These are phyloP conservation scores for Clistopyga incitator DNA, from an alignment of 2,888 invertebrate genomes.

Conservation along the genomic window DNA sequence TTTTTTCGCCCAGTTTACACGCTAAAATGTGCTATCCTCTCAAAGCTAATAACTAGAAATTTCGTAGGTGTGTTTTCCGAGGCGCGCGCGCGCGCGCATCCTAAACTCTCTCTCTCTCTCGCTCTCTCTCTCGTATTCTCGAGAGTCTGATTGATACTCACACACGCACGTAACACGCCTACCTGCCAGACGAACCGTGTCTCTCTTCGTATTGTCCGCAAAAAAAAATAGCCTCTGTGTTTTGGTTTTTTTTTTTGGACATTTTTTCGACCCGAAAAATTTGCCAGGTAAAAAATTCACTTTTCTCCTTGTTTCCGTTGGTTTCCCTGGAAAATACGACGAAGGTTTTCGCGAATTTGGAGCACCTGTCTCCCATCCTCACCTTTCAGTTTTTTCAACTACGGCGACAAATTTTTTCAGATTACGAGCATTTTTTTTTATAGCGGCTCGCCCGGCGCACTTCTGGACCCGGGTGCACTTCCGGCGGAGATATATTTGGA, in stretches of 20 bases:
- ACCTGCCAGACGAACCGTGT: conserved; percentile 63
- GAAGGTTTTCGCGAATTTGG: neutral
- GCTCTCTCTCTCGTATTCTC: conserved; percentile 15
- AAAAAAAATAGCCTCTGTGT: neutral
- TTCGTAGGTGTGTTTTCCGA: neutral
- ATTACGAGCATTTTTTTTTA: neutral
- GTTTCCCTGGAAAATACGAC: too few relatives aligned
- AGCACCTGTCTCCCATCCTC: conserved; percentile 24
- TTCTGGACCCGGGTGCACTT: too few relatives aligned
- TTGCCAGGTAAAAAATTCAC: too few relatives aligned
- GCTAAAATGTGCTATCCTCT: too few relatives aligned
- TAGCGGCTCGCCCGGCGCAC: too few relatives aligned
- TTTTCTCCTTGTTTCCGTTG: too few relatives aligned
- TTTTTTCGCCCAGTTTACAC: too few relatives aligned
- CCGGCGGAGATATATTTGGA: neutral
- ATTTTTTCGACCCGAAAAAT: neutral
- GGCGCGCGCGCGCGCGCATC: neutral
- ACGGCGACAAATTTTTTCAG: too few relatives aligned
- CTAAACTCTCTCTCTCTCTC: too few relatives aligned
- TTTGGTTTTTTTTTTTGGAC: too few relatives aligned
- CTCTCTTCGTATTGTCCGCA: conserved; percentile 19
- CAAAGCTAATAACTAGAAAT: too few relatives aligned
- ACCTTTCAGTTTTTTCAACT: neutral
- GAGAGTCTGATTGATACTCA: conserved; percentile 57
- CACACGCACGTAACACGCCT: conserved; percentile 63